phyloP scores from a whole-genome alignment of 2,113 vertebrate species.

The Archocentrus centrarchus region DNA sequence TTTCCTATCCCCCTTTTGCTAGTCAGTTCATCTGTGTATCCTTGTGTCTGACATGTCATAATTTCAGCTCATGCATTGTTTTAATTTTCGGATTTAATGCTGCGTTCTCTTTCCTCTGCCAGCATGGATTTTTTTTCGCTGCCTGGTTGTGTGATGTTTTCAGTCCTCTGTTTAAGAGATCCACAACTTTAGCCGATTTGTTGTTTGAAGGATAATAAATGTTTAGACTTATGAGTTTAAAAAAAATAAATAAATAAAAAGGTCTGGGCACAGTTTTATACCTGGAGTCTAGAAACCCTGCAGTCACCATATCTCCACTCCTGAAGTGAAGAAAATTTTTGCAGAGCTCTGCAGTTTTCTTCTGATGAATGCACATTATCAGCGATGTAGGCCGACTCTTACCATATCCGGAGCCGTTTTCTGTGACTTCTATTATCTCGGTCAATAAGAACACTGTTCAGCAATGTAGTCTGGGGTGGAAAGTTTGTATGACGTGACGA shows the following conservation, averaged over 20 bases:
- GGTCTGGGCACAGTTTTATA: not conserved
- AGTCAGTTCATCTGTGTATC: not conserved
- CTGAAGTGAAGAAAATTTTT: constrained; percentile 53
- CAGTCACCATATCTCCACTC: constrained; percentile 24
- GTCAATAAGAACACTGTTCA: constrained; percentile 69
- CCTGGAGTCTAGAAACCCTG: constrained; percentile 22
- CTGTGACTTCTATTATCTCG: constrained; percentile 52
- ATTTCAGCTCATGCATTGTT: no score
- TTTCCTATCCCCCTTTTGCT: not conserved
- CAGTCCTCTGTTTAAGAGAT: not conserved
- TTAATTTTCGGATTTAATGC: not conserved
- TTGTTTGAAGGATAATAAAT: not conserved
- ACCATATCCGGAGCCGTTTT: constrained; percentile 50
- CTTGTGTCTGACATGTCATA: no score
- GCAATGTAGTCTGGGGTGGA: constrained; percentile 59
- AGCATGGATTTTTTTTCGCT: not conserved
- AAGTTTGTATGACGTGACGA: constrained; percentile 35
- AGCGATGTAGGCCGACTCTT: constrained; percentile 64
- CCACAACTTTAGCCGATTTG: not conserved
- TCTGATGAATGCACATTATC: constrained; percentile 66
- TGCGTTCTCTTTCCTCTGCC: no score
- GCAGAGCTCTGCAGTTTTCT: constrained; percentile 67
- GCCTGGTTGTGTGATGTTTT: not conserved
- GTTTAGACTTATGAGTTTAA: not conserved
- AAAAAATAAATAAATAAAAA: constrained; percentile 11